Conservation (phyloP, 2,888 invertebrate species). For the Auanema freiburgensis region DNA sequence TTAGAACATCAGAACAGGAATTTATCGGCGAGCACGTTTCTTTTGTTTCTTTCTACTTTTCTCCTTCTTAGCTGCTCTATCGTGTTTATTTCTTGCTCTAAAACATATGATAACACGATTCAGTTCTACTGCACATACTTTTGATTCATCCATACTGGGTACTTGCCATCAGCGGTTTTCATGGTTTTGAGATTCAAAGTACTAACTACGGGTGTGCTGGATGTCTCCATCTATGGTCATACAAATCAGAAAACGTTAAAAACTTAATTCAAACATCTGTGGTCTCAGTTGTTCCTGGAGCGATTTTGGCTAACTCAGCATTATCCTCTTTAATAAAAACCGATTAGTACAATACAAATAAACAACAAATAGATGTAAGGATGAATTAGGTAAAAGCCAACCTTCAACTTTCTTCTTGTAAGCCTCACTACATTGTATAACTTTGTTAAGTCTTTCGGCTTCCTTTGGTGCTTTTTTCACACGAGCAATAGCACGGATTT, state of each 20-base stretch:
- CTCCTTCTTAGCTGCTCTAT: too few species aligned
- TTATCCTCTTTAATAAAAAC: too few species aligned
- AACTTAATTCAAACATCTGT: background rate
- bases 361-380: too few species aligned
- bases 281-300: conserved; percentile 3
- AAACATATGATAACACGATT: background rate
- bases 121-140: background rate
- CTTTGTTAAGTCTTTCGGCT: conserved; percentile 32
- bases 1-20: too few species aligned
- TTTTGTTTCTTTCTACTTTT: too few species aligned
- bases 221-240: conserved; percentile 29
- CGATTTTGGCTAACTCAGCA: background rate
- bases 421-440: conserved; percentile 29
- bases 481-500: conserved; percentile 40
- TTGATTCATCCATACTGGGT: conserved; percentile 38
- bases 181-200: conserved; percentile 44
- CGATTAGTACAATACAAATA: too few species aligned
- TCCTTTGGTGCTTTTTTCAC: conserved; percentile 44
- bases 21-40: too few species aligned
- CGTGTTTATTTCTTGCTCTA: too few species aligned
- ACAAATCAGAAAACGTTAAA: background rate
- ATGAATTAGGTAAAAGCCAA: conserved; percentile 8
- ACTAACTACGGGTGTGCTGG: conserved; percentile 13
- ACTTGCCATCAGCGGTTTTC: conserved; percentile 42
- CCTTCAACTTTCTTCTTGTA: conserved; percentile 31